phyloP scores from a whole-genome alignment of 2,113 vertebrate species.

The Hirundichthys speculiger region DNA sequence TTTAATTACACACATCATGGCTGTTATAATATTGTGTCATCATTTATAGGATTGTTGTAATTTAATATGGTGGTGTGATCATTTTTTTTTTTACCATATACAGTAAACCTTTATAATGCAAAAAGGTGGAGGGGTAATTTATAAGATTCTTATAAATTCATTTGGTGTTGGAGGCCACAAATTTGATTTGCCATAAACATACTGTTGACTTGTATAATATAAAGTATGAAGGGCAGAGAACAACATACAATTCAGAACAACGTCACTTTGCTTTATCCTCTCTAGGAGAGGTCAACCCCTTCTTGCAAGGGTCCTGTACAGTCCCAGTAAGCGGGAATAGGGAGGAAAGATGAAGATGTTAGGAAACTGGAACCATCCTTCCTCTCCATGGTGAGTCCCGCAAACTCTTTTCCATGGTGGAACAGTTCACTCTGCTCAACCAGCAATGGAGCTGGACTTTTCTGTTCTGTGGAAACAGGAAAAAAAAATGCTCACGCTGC shows the following conservation, averaged over 20 bases:
- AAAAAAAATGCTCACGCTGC: too few relatives aligned
- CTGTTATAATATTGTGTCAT: not conserved
- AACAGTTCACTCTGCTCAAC: conserved; percentile 38
- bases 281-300: conserved; percentile 21
- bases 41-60: not conserved
- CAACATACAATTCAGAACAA: not conserved
- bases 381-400: conserved; percentile 30
- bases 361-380: conserved; percentile 39
- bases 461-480: conserved; percentile 41
- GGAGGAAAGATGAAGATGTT: conserved; percentile 40
- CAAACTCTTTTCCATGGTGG: conserved; percentile 40
- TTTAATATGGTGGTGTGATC: not conserved
- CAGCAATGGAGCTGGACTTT: not conserved
- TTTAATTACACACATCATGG: not conserved
- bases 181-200: not conserved
- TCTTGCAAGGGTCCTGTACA: conserved; percentile 44
- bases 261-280: not conserved
- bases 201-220: not conserved
- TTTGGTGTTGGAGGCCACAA: not conserved
- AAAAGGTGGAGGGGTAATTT: too few relatives aligned
- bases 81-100: too few relatives aligned
- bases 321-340: conserved; percentile 61
- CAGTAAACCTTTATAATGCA: too few relatives aligned
- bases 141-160: not conserved
- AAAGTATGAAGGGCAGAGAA: not conserved